Conservation (phyloP, 2,888 invertebrate species). For the Cactoblastis cactorum region DNA sequence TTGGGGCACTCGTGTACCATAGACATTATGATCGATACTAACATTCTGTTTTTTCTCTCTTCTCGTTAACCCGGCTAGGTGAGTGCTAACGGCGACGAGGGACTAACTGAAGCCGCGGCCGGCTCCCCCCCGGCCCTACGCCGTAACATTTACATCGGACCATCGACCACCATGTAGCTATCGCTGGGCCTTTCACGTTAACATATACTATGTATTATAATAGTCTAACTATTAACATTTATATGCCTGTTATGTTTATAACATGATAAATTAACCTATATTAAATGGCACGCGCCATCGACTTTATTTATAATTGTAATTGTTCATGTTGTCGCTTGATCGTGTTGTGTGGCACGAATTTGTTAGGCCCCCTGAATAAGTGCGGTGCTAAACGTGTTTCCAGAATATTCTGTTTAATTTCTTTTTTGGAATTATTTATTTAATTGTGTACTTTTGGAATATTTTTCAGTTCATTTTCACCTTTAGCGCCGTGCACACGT, state of each 20-base stretch:
- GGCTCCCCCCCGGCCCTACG: slow-evolving; percentile 53
- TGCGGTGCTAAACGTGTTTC: slow-evolving; percentile 57
- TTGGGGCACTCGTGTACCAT: slow-evolving; percentile 68
- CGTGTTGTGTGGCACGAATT: slow-evolving; percentile 74
- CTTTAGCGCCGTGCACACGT: slow-evolving; percentile 50
- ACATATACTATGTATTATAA: slow-evolving; percentile 78
- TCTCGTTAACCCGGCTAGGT: slow-evolving; percentile 87
- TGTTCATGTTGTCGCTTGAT: slow-evolving; percentile 73
- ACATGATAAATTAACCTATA: slow-evolving; percentile 70
- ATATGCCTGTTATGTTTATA: slow-evolving; percentile 80
- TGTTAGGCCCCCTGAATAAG: slow-evolving; percentile 62
- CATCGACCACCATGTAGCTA: slow-evolving; percentile 78
- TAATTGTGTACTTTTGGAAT: slow-evolving; percentile 21
- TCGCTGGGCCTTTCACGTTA: slow-evolving; percentile 78
- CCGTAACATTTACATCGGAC: slow-evolving; percentile 74
- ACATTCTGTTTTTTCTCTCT: slow-evolving; percentile 85
- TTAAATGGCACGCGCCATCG: slow-evolving; percentile 78
- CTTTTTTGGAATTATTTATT: slow-evolving; percentile 28
- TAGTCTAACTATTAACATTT: slow-evolving; percentile 80
- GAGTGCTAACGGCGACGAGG: slow-evolving; percentile 86
- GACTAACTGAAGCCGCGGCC: slow-evolving; percentile 71
- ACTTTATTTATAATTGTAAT: slow-evolving; percentile 76
- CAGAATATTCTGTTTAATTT: slow-evolving; percentile 20
- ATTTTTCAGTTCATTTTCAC: slow-evolving; percentile 29
- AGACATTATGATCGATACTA: slow-evolving; percentile 81